Base-by-base conservation (phyloP, 2,797 vertebrate genomes). In the Brachyalestes nurse region DNA sequence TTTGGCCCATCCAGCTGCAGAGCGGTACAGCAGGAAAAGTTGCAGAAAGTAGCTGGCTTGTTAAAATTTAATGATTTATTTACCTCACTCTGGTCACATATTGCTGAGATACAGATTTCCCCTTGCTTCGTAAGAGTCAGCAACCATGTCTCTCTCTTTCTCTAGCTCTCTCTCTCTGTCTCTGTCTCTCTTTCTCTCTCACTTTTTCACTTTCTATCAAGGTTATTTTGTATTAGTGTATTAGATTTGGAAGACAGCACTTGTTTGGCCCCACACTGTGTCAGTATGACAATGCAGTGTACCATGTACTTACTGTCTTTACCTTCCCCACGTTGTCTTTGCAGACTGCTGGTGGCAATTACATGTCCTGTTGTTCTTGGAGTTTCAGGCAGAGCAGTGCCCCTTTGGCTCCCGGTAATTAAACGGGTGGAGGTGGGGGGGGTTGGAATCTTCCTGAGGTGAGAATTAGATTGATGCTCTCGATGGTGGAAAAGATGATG, bases 381-480 rank as follows among this genome's bases (percentile, higher is more conserved):
- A 60, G 71, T 75, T 71, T 21, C 38, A 66, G 40, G 65, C 19
- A 70, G 58, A 34, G 42, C 34, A 19, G 69, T 53, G 7, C 77
- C 28, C 49, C 71, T 45, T 79, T 38, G 64, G 28, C 60, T 45
- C 38, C 23, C 51, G 28, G 66, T 78, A 80, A 85, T 87, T 80
- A 85, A 83, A 82, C 7, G 45, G 9, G 45, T 47, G 60, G 4
- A 23, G 45, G 79, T n/a, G 45, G 23, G 47, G 55, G 28, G 28
- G 40, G 73, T 53, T 34, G 45, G 17, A 38, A 45, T 80, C 64
- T 64, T 80, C 66, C 67, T 45, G 25, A 58, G 73, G 16, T 67
- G 13, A 77, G 65, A 28, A 47, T 40, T 55, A 62, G 61, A 72
- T 57, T 81, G 78, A 83, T 64, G 38, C 49, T 73, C 28, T 25